Conservation (phyloP, 2,888 invertebrate genomes). For the Acanthococcus lagerstroemiae region DNA sequence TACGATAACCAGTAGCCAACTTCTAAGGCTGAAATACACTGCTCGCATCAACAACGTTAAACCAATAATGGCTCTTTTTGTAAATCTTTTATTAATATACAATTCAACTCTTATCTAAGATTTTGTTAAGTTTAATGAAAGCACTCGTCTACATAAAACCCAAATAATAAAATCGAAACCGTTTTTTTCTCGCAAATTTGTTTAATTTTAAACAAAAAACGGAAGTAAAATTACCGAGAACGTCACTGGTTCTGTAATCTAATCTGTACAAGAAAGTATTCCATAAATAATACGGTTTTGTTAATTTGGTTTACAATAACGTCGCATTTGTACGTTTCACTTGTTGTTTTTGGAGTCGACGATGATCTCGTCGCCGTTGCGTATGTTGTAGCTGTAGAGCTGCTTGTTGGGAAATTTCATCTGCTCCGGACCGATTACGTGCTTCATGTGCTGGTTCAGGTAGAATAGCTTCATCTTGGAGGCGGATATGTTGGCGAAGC, state of each 20-base stretch:
- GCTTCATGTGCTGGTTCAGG: slow-evolving; percentile 59
- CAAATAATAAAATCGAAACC: no score
- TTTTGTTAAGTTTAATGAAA: slow-evolving; percentile 20
- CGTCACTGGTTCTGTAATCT: no score
- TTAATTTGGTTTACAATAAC: no score
- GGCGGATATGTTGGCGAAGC: slow-evolving; percentile 68
- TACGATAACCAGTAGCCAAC: no score
- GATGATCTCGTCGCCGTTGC: slow-evolving; percentile 81
- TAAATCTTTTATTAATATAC: no score
- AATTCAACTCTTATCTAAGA: not conserved
- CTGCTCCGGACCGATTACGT: slow-evolving; percentile 64
- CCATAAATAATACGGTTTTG: no score
- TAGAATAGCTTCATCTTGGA: slow-evolving; percentile 82
- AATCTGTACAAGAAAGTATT: no score
- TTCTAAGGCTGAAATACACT: no score
- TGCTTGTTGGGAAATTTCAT: slow-evolving; percentile 82
- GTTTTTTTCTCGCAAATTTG: not conserved
- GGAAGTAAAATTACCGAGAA: not conserved
- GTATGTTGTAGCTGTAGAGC: slow-evolving; percentile 81
- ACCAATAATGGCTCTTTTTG: no score
- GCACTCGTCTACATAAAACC: slow-evolving; percentile 14
- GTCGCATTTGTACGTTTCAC: no score
- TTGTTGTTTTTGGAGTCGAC: slow-evolving; percentile 58
- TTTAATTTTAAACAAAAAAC: not conserved
- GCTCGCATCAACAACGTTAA: no score